Conservation (phyloP, 1,140 invertebrate genomes). For the Aphidius gifuensis region DNA sequence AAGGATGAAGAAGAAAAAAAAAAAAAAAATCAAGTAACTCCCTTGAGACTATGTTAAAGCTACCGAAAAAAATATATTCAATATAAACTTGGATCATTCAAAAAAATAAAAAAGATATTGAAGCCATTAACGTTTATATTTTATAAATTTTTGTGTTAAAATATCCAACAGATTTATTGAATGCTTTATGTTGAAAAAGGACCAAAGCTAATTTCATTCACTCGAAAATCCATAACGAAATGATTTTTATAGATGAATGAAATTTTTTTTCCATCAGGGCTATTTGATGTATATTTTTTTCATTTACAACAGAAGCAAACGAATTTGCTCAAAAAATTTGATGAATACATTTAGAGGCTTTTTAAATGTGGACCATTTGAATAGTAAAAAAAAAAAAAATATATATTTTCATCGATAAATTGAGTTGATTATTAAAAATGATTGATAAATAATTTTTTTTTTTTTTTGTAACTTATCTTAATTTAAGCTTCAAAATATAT, state of each 20-base stretch:
- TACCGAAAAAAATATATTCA: background rate
- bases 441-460: too few relatives aligned
- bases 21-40: background rate
- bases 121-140: conserved; percentile 3
- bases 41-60: background rate
- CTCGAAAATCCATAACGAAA: conserved; percentile 28
- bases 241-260: conserved; percentile 30
- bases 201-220: conserved; percentile 24
- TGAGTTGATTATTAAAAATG: too few relatives aligned
- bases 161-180: conserved; percentile 1
- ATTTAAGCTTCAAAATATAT: too few relatives aligned
- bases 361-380: background rate
- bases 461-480: too few relatives aligned
- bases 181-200: conserved; percentile 6
- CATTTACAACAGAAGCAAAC: too few relatives aligned
- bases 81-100: background rate
- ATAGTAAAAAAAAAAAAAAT: conserved; percentile 1
- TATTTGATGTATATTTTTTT: background rate
- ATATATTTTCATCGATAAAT: too few relatives aligned
- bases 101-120: background rate
- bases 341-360: background rate
- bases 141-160: background rate
- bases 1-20: background rate
- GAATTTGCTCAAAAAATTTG: too few relatives aligned
- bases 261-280: background rate